These are phyloP conservation scores for Acropora yongei DNA, from an alignment of 64 coral and sea anemone species.

Conservation along the genomic window DNA sequence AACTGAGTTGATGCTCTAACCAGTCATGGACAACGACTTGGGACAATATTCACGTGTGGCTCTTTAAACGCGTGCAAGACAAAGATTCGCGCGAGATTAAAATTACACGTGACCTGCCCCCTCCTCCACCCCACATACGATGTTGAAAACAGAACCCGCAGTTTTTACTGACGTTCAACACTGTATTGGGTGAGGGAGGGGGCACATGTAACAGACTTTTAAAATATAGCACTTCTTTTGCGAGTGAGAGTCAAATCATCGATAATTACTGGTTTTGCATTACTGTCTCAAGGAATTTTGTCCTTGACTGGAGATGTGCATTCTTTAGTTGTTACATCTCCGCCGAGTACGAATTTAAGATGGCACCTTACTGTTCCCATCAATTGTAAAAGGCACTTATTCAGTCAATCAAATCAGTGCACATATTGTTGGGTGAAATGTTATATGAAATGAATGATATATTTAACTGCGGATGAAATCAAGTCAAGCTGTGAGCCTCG, in stretches of 20 bases:
- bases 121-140: not conserved
- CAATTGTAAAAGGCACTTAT: too few species aligned
- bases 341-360: too few species aligned
- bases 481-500: too few species aligned
- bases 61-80: not conserved
- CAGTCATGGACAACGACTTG: not conserved
- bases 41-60: not conserved
- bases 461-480: too few species aligned
- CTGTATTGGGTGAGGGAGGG: too few species aligned
- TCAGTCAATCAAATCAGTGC: too few species aligned
- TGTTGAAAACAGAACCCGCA: not conserved
- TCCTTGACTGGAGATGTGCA: not conserved
- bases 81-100: not conserved
- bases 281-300: not conserved
- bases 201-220: not conserved
- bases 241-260: too few species aligned
- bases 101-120: not conserved
- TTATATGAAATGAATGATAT: too few species aligned
- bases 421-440: too few species aligned
- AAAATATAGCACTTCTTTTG: not conserved
- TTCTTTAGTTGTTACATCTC: too few species aligned
- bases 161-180: not conserved
- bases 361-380: too few species aligned
- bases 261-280: not conserved
- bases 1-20: too few species aligned